These are phyloP conservation scores for Mimumesa dahlbomi DNA, from an alignment of 2,888 invertebrate species.

Conservation along the genomic window DNA sequence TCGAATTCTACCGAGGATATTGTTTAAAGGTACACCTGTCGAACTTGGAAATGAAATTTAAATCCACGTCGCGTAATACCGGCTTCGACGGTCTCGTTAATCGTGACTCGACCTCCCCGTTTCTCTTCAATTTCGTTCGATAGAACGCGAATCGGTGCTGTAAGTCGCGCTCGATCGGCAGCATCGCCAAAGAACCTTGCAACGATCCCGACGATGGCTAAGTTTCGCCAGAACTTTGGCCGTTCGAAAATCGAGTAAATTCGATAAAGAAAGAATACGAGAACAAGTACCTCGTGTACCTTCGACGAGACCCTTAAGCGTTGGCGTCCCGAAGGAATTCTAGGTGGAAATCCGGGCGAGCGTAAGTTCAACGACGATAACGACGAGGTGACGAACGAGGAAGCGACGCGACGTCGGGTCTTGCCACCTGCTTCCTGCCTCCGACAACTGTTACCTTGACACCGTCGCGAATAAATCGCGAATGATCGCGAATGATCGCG, in stretches of 20 bases:
- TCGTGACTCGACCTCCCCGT: neutral
- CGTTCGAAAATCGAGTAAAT: too few species aligned
- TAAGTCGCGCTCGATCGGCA: too few species aligned
- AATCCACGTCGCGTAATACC: too few species aligned
- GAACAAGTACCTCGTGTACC: too few species aligned
- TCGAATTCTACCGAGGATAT: neutral
- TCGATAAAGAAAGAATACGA: too few species aligned
- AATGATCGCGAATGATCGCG: too few species aligned
- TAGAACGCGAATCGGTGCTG: neutral
- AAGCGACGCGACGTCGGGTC: conserved; percentile 44
- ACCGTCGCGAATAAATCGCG: conserved; percentile 45
- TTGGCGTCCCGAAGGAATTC: neutral
- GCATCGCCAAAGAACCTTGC: neutral
- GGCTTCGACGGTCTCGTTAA: too few species aligned
- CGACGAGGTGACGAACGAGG: conserved; percentile 56
- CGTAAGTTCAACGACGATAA: neutral
- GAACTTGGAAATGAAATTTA: too few species aligned
- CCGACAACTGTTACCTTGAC: conserved; percentile 53
- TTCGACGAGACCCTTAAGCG: neutral
- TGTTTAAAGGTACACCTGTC: too few species aligned
- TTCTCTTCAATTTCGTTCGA: neutral
- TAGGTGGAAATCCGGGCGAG: neutral
- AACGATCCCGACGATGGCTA: conserved; percentile 16
- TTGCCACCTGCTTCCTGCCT: conserved; percentile 30
- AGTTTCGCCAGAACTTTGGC: too few species aligned